Evolutionary conservation across 2,113 vertebrate genomes (phyloP).

Genomic region (Catharus minimus): DNA sequence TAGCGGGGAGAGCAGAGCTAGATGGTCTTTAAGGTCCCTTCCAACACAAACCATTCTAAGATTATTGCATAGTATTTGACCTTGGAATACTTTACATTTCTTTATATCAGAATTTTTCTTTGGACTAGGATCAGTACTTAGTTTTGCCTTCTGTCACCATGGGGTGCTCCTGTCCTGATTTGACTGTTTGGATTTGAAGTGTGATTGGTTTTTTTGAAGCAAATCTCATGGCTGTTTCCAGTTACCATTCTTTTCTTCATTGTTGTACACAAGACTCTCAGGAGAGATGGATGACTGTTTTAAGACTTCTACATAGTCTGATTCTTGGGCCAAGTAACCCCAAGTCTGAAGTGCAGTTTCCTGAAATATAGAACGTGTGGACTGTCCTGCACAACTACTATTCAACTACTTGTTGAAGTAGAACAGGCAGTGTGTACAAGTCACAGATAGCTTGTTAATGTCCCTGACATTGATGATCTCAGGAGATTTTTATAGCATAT

Average conservation of each 20-base stretch:
- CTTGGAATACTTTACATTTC: not conserved
- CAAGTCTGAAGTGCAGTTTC: not conserved
- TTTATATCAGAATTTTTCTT: not conserved
- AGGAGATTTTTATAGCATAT: not conserved
- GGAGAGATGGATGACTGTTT: not conserved
- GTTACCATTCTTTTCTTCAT: not conserved
- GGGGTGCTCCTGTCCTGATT: not conserved
- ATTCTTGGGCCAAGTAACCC: not conserved
- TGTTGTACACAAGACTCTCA: not conserved
- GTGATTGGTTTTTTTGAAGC: not conserved
- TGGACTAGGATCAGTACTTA: not conserved
- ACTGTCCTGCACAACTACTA: not conserved
- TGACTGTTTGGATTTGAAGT: not conserved
- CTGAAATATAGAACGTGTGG: fast-evolving
- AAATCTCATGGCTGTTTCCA: not conserved
- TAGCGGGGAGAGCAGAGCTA: fast-evolving
- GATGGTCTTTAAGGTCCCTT: not conserved
- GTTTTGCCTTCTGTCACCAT: not conserved
- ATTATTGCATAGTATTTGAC: not conserved
- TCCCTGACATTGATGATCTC: not conserved
- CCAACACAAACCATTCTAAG: not conserved
- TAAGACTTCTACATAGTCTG: not conserved
- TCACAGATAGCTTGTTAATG: not conserved
- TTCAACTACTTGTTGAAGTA: not conserved
- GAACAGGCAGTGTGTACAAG: not conserved